These are phyloP conservation scores for Hyposmocoma kahamanoa DNA, from an alignment of 1,140 invertebrate species.

Conservation along the genomic window DNA sequence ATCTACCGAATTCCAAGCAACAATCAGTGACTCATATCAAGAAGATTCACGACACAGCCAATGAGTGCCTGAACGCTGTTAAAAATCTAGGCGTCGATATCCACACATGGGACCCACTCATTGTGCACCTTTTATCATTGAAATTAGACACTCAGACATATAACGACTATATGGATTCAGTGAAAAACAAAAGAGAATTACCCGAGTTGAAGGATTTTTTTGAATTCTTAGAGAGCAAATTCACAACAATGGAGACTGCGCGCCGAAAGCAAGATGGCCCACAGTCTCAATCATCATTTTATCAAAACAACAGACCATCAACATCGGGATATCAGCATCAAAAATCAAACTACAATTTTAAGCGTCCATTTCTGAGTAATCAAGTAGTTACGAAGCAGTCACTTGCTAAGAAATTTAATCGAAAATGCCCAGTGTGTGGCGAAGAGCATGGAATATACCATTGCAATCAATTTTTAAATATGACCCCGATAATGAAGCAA, in stretches of 20 bases:
- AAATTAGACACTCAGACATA: background rate
- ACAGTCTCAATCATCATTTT: background rate
- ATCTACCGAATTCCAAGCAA: background rate
- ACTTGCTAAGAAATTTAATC: background rate
- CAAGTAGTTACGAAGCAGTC: background rate
- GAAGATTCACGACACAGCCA: background rate
- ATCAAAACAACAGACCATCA: background rate
- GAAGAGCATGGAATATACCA: background rate
- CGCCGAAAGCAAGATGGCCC: background rate
- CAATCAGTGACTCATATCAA: background rate
- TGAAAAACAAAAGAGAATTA: background rate
- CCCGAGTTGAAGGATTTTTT: background rate
- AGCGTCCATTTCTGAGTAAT: background rate
- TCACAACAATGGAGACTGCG: background rate
- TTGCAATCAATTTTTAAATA: background rate
- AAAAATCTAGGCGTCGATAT: slow-evolving; percentile 2
- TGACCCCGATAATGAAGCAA: background rate
- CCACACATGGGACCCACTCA: background rate
- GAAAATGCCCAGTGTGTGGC: background rate
- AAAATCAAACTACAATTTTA: background rate
- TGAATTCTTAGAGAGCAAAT: slow-evolving; percentile 1
- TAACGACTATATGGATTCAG: background rate
- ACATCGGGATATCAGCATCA: background rate
- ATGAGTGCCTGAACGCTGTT: background rate
- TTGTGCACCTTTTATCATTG: background rate